These are phyloP conservation scores for Neodiprion pinetum DNA, from an alignment of 1,140 invertebrate genomes.

Conservation along the genomic window DNA sequence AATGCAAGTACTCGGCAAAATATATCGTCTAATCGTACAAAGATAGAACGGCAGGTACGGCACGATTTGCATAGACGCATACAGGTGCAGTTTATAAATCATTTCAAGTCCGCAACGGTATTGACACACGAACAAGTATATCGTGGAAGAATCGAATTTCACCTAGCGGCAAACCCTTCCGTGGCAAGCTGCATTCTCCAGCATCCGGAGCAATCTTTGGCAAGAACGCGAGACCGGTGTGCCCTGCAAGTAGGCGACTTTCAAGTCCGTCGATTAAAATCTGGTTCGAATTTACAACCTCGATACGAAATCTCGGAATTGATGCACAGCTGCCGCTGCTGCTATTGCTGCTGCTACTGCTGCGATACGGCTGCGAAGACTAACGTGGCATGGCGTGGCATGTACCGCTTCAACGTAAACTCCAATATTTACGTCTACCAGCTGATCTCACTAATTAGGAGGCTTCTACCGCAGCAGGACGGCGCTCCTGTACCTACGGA, in stretches of 20 bases:
- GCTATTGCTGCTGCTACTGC: conserved; percentile 1
- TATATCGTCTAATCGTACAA: no score
- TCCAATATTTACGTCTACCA: conserved; percentile 18
- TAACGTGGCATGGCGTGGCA: neutral
- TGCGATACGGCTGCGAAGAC: neutral
- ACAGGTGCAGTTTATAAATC: no score
- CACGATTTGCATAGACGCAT: neutral
- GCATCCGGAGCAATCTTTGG: conserved; percentile 18
- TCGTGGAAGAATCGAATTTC: neutral
- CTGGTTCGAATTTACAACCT: conserved; percentile 39
- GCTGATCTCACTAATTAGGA: conserved; percentile 28
- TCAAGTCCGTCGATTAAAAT: conserved; percentile 37
- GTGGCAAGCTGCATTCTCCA: conserved; percentile 5
- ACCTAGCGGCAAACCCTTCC: conserved; percentile 6
- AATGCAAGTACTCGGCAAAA: no score
- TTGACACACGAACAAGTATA: neutral
- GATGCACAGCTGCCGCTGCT: conserved; percentile 28
- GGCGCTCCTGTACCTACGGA: neutral
- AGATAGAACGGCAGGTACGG: neutral
- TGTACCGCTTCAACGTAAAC: conserved; percentile 3
- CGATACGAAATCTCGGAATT: conserved; percentile 37
- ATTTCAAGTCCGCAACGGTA: neutral
- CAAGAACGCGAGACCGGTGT: neutral
- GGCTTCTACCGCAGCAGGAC: conserved; percentile 20
- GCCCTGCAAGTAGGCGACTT: conserved; percentile 15